phyloP scores from a whole-genome alignment of 2,888 invertebrate species.

The Athetis lepigone region DNA sequence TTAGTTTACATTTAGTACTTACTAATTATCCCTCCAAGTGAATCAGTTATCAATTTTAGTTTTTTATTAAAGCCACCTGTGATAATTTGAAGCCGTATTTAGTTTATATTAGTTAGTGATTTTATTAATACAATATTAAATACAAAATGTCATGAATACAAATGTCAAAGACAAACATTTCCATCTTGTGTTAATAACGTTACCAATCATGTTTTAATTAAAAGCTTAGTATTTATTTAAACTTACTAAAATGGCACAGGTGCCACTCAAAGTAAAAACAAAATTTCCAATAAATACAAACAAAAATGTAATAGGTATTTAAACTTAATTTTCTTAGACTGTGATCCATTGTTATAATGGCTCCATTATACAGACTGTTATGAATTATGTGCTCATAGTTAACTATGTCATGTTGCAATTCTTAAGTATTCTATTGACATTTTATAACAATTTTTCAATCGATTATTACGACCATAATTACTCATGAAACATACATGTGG shows the following conservation, averaged over 20 bases:
- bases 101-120: too few relatives aligned
- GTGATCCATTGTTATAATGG: constrained; percentile 5
- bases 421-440: constrained; percentile 66
- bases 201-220: constrained; percentile 23
- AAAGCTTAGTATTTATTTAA: constrained; percentile 17
- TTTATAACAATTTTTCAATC: constrained; percentile 71
- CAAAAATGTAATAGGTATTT: constrained; percentile 1
- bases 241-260: constrained; percentile 33
- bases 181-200: constrained; percentile 17
- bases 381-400: constrained; percentile 46
- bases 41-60: too few relatives aligned
- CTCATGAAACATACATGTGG: constrained; percentile 78
- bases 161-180: constrained; percentile 23
- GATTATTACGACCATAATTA: constrained; percentile 76
- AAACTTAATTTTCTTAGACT: constrained; percentile 11
- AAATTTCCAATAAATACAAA: too few relatives aligned
- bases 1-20: too few relatives aligned
- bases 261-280: constrained; percentile 35
- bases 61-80: too few relatives aligned
- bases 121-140: too few relatives aligned
- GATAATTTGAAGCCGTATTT: too few relatives aligned
- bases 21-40: too few relatives aligned
- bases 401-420: constrained; percentile 60
- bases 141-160: constrained; percentile 30
- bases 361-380: constrained; percentile 16